Conservation (phyloP, 2,113 vertebrate species). For the Misgurnus anguillicaudatus region DNA sequence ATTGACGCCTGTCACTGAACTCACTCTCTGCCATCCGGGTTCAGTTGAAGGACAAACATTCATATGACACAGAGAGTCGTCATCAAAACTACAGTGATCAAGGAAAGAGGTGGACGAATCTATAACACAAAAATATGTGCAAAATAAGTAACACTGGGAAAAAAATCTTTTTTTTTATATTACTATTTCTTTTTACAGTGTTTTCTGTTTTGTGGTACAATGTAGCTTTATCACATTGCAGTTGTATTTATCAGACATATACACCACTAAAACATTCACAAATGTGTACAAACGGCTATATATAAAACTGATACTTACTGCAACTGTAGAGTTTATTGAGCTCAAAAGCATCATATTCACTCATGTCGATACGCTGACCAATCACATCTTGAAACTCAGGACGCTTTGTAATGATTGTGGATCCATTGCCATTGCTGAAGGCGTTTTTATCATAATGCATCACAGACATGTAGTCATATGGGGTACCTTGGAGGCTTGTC, state of each 20-base stretch:
- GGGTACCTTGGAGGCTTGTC: slow-evolving; percentile 72
- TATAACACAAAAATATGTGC: not conserved
- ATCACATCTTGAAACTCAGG: slow-evolving; percentile 77
- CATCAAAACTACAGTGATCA: slow-evolving; percentile 57
- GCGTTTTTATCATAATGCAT: slow-evolving; percentile 80
- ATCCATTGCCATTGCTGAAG: slow-evolving; percentile 71
- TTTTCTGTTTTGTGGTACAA: too few species aligned
- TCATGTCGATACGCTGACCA: slow-evolving; percentile 84
- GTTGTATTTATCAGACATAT: too few species aligned
- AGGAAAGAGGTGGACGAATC: slow-evolving; percentile 38
- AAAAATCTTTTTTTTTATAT: too few species aligned
- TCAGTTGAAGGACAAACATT: slow-evolving; percentile 22
- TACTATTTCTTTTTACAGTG: too few species aligned
- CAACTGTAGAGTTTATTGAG: slow-evolving; percentile 82
- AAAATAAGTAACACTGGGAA: too few species aligned
- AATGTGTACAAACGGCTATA: not conserved
- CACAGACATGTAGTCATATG: slow-evolving; percentile 82
- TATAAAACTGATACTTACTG: slow-evolving; percentile 64
- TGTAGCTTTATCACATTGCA: too few species aligned
- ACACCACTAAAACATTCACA: not conserved
- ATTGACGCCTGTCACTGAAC: slow-evolving; percentile 28
- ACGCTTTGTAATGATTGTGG: slow-evolving; percentile 77
- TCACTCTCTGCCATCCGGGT: slow-evolving; percentile 49
- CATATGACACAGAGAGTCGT: slow-evolving; percentile 53
- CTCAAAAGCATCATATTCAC: slow-evolving; percentile 76